Evolutionary conservation across 2,888 invertebrate genomes (phyloP), one percentile per base, ranked within the genome.

Genomic region (Drosophila koepferae): DNA sequence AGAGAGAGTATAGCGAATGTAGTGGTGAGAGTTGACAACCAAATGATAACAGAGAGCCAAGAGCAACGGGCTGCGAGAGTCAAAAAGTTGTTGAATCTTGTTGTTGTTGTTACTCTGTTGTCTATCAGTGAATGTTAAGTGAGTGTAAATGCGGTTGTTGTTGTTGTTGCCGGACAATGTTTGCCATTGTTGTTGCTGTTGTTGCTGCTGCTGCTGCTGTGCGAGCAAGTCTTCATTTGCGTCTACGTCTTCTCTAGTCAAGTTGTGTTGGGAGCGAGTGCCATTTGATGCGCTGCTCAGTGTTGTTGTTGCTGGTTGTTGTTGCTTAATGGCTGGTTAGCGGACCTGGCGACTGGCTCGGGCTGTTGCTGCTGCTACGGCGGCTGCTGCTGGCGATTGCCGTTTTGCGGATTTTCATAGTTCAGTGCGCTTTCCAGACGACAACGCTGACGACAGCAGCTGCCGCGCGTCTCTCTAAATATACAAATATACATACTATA

Each of bases 361-460:
- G 38, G 23, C 54, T 78, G 66, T 41, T 63, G 61, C 46, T 61
- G 75, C 60, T 72, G 70, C 64, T 66, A 61, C 63, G 58, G 14
- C 44, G 0, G 67, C 63, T 71, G 64, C 72, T 73, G 70, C 63
- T 70, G 74, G 61, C 78, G 71, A 77, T 80, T 77, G 72, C 72
- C 66, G 74, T 69, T 44, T 58, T 79, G 80, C 81, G 78, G 77
- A 80, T 81, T 82, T 89, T 89, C 90, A 89, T 88, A 90, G 86
- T 86, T 89, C 88, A 89, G 90, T 90, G 90, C 84, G 90, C 88
- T 90, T 90, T 90, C 85, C 89, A 82, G 87, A 81, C 89, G 90
- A 83, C 77, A 70, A 73, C 75, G 77, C 74, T 69, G 73, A 82
- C 81, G 79, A 81, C 81, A 81, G 74, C 74, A 68, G 49, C 62